phyloP scores from a whole-genome alignment of 2,113 vertebrate genomes.

The Rynchops niger region DNA sequence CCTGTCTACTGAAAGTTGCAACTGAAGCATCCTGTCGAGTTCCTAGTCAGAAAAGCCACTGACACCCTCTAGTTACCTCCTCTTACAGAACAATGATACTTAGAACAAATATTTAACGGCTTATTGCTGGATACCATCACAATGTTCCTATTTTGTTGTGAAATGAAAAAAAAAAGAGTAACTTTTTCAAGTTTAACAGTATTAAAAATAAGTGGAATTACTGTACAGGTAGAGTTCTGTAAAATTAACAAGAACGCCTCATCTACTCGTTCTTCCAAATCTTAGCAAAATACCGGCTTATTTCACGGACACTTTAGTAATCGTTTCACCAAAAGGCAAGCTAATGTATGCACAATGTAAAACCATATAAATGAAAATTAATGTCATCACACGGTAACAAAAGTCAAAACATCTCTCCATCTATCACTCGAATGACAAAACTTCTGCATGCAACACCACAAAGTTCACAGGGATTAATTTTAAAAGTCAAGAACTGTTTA shows the following conservation, averaged over 20 bases:
- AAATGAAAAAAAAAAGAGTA: not conserved
- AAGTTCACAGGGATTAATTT: not conserved
- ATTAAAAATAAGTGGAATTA: not conserved
- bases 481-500: not conserved
- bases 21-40: not conserved
- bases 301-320: not conserved
- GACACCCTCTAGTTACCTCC: not conserved
- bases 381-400: not conserved
- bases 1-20: not conserved
- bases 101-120: not conserved
- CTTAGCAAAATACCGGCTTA: not conserved
- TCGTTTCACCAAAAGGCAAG: not conserved
- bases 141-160: not conserved
- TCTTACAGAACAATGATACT: not conserved
- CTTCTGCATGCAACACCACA: rapidly evolving
- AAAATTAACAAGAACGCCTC: not conserved
- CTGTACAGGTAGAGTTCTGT: not conserved
- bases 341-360: not conserved
- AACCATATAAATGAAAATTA: not conserved
- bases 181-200: not conserved
- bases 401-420: not conserved
- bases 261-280: not conserved
- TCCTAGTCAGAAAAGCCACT: not conserved
- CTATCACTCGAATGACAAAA: not conserved
- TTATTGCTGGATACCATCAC: not conserved